Conservation (phyloP, 1,140 invertebrate species). For the Drosophila bifasciata region DNA sequence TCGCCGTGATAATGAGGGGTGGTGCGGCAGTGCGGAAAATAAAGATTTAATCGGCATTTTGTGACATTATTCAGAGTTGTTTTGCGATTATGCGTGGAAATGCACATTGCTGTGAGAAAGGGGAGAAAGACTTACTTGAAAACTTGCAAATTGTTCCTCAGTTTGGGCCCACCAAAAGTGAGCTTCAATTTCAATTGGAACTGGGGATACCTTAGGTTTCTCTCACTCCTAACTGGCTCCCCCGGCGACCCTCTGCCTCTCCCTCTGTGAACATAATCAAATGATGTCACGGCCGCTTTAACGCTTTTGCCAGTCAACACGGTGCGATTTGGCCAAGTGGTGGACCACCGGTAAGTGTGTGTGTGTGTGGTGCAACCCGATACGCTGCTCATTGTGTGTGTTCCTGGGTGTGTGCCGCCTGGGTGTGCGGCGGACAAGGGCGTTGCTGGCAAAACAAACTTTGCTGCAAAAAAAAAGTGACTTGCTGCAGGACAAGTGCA, state of each 20-base stretch:
- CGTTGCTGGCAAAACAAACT: conserved; percentile 48
- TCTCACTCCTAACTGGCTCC: conserved; percentile 55
- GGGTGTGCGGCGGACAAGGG: conserved; percentile 6
- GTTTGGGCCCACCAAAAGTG: no score
- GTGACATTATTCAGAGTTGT: conserved; percentile 51
- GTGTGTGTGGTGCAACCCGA: conserved; percentile 48
- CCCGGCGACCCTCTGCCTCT: conserved; percentile 47
- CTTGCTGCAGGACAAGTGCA: conserved; percentile 78
- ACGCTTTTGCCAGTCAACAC: conserved; percentile 71
- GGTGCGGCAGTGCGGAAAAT: conserved; percentile 64
- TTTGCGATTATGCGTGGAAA: conserved; percentile 50
- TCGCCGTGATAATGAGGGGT: no score
- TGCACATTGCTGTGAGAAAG: no score
- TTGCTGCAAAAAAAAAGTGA: conserved; percentile 55
- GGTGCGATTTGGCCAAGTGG: no score
- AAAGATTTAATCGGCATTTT: conserved; percentile 80
- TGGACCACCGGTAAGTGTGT: no score
- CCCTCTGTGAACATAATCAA: conserved; percentile 57
- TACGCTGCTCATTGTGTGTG: conserved; percentile 27
- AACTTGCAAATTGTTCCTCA: no score
- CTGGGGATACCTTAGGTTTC: no score
- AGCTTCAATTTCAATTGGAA: conserved; percentile 54
- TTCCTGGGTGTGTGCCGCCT: background rate
- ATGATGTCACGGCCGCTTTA: conserved; percentile 78
- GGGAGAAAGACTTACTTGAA: no score